phyloP scores from a whole-genome alignment of 2,113 vertebrate species.

The Thalassoma bifasciatum region DNA sequence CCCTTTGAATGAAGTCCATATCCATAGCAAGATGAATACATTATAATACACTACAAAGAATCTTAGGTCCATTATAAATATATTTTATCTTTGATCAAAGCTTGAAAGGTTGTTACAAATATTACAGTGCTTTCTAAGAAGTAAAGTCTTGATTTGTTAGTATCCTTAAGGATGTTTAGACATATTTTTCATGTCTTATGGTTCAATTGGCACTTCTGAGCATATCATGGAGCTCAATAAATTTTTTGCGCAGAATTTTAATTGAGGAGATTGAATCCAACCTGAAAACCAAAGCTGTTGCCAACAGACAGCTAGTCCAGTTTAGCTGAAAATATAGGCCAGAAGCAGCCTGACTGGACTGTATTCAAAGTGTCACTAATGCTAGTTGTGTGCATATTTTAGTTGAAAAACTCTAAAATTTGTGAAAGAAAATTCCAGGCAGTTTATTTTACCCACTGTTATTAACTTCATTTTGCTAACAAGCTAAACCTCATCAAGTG shows the following conservation, averaged over 20 bases:
- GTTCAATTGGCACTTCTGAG: too few relatives aligned
- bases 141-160: background rate
- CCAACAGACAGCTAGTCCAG: too few relatives aligned
- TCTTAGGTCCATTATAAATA: background rate
- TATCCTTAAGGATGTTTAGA: too few relatives aligned
- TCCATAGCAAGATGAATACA: background rate
- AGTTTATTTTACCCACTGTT: background rate
- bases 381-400: too few relatives aligned
- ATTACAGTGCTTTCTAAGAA: constrained; percentile 25
- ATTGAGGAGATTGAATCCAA: background rate
- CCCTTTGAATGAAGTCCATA: constrained; percentile 24
- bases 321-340: too few relatives aligned
- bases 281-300: background rate
- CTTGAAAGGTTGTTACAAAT: background rate
- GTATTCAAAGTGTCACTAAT: too few relatives aligned
- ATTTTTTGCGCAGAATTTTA: background rate
- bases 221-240: background rate
- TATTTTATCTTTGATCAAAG: background rate
- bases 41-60: background rate
- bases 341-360: too few relatives aligned
- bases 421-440: too few relatives aligned
- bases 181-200: too few relatives aligned
- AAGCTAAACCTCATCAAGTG: background rate
- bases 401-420: too few relatives aligned
- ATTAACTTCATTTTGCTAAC: background rate